Percentiles rank a stretch among this genome's conserved stretches.
These are phyloP conservation scores for Coracopsis vasa DNA, from an alignment of 2,113 vertebrate genomes.

Conservation along the genomic window DNA sequence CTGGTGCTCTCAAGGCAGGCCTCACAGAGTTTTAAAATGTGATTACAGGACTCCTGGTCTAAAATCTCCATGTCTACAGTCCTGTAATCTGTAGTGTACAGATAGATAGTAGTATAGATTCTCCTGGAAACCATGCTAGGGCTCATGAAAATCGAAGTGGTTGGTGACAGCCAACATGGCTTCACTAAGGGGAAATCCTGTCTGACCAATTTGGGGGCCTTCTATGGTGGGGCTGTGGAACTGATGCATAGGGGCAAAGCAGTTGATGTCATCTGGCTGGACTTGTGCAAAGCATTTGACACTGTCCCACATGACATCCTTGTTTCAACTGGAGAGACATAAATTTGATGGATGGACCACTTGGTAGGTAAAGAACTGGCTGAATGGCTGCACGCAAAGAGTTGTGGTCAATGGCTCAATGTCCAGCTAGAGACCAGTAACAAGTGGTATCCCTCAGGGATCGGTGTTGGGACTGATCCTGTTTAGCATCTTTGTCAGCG, in stretches of 20 bases:
- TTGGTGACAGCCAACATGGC: not conserved
- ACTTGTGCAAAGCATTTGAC: not conserved
- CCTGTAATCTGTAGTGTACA: not conserved
- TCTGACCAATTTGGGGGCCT: not conserved
- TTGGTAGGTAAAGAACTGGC: too few relatives aligned
- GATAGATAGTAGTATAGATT: not conserved
- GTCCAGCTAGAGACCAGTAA: too few relatives aligned
- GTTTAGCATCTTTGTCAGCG: too few relatives aligned
- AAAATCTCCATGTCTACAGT: not conserved
- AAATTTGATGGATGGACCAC: not conserved
- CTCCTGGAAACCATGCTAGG: not conserved
- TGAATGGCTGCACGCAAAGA: too few relatives aligned
- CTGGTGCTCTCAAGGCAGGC: not conserved
- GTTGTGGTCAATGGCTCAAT: too few relatives aligned
- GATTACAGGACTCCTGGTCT: not conserved
- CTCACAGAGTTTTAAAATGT: not conserved
- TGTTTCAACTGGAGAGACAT: not conserved
- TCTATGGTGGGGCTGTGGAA: not conserved
- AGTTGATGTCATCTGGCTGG: not conserved
- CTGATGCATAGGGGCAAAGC: not conserved
- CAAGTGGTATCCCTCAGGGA: too few relatives aligned
- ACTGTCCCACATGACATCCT: accelerated
- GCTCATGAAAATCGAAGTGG: not conserved
- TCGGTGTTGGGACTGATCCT: too few relatives aligned
- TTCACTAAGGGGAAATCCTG: not conserved